Evolutionary conservation across 2,113 vertebrate species (phyloP).

Genomic region (Rhynchomys soricoides): DNA sequence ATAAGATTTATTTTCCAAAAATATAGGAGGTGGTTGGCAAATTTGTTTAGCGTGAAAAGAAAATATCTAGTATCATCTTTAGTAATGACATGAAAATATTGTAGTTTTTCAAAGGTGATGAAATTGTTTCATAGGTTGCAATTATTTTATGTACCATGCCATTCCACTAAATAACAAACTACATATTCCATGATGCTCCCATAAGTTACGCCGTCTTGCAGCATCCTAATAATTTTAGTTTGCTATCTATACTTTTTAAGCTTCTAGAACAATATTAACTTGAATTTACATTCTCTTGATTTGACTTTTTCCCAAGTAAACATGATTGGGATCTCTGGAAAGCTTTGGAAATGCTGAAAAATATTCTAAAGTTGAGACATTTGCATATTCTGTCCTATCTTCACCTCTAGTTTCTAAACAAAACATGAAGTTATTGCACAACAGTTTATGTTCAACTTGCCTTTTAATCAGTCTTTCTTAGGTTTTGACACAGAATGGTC

Average conservation of each 20-base stretch:
- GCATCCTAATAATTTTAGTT: neutral
- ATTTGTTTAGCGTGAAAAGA: conserved; percentile 74
- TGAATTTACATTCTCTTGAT: neutral
- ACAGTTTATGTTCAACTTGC: neutral
- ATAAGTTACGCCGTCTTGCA: neutral
- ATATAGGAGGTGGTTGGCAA: conserved; percentile 56
- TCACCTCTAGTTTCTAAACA: neutral
- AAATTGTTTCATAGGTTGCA: neutral
- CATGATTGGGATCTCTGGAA: neutral
- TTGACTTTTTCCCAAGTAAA: neutral
- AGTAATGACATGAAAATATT: conserved; percentile 75
- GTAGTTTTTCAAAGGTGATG: conserved; percentile 75
- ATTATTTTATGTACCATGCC: neutral
- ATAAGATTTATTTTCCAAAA: conserved; percentile 54
- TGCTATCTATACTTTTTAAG: neutral
- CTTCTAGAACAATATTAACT: neutral
- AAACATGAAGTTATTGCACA: neutral
- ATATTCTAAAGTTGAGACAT: neutral
- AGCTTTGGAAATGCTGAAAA: neutral
- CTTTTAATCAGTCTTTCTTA: neutral
- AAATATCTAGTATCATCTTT: conserved; percentile 76
- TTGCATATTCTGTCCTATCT: neutral
- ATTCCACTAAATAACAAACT: neutral
- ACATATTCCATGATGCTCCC: neutral
- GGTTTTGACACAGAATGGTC: neutral